Percentiles rank a stretch among this genome's conserved stretches.
Conservation (phyloP, 2,113 vertebrate species). For the Amblyornis subalaris region DNA sequence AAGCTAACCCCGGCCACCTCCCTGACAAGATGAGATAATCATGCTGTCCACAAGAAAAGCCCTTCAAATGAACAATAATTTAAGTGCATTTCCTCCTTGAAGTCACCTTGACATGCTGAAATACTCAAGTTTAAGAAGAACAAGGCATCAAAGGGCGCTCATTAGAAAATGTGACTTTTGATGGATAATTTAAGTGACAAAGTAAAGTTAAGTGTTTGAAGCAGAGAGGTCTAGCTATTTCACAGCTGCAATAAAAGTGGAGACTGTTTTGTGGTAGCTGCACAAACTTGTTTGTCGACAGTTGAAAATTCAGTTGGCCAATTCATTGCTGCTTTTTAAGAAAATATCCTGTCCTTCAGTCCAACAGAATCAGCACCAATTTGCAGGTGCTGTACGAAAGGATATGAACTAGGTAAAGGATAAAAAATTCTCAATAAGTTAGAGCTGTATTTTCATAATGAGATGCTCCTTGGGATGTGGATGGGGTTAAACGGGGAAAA, state of each 20-base stretch:
- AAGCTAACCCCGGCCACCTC: conserved; percentile 35
- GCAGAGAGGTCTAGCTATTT: conserved; percentile 31
- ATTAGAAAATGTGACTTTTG: conserved; percentile 51
- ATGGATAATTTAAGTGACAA: conserved; percentile 59
- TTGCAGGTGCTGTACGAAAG: not conserved
- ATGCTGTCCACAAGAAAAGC: conserved; percentile 43
- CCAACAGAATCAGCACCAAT: not conserved
- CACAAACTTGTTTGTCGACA: not conserved
- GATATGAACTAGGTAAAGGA: not conserved
- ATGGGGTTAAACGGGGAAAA: accelerated
- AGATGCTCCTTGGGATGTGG: not conserved
- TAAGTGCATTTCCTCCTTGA: conserved; percentile 48
- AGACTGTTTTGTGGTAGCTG: not conserved
- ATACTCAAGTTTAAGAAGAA: conserved; percentile 50
- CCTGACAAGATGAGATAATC: conserved; percentile 53
- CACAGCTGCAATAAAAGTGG: not conserved
- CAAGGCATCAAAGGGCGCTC: not conserved
- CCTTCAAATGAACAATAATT: conserved; percentile 50
- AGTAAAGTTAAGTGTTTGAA: conserved; percentile 28
- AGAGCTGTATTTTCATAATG: not conserved
- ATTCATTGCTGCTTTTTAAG: not conserved
- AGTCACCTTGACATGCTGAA: conserved; percentile 46
- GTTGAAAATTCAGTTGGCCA: not conserved
- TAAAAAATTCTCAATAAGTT: not conserved
- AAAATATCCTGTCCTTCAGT: not conserved